Conservation (phyloP, 2,888 invertebrate species). For the Trissolcus brochymenae region DNA sequence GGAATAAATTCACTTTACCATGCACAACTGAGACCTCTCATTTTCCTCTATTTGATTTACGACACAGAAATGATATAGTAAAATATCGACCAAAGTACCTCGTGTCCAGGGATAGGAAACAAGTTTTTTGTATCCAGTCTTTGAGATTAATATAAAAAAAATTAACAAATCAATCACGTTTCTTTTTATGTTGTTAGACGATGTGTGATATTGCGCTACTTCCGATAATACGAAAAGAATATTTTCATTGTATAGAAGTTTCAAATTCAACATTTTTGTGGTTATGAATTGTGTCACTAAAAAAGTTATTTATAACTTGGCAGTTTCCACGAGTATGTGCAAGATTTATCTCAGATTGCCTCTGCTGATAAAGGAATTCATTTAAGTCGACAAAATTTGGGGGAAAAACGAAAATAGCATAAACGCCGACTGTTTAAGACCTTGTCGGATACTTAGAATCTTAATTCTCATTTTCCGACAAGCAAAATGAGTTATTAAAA, state of each 20-base stretch:
- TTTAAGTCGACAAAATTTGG: no score
- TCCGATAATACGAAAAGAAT: constrained; percentile 37
- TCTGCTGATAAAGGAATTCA: not conserved
- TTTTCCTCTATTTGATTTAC: constrained; percentile 61
- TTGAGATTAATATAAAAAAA: constrained; percentile 60
- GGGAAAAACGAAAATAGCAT: not conserved
- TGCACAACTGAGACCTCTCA: constrained; percentile 20
- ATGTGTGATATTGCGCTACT: constrained; percentile 41
- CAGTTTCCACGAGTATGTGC: constrained; percentile 8
- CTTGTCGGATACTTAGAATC: no score
- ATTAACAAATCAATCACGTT: constrained; percentile 53
- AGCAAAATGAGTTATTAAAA: no score
- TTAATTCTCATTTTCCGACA: no score
- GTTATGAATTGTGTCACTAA: constrained; percentile 24
- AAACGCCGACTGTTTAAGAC: no score
- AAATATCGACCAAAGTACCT: constrained; percentile 58
- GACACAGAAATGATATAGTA: constrained; percentile 47
- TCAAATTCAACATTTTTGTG: constrained; percentile 28
- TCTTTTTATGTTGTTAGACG: constrained; percentile 29
- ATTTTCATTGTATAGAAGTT: constrained; percentile 40
- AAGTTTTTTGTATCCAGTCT: constrained; percentile 45
- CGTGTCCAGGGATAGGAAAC: constrained; percentile 30
- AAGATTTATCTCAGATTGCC: not conserved
- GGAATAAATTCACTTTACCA: constrained; percentile 17
- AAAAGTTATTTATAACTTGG: constrained; percentile 15